Evolutionary conservation across 2,797 vertebrate species (phyloP), one percentile per base, ranked within the genome.

Genomic region (Microctenopoma lineatum): DNA sequence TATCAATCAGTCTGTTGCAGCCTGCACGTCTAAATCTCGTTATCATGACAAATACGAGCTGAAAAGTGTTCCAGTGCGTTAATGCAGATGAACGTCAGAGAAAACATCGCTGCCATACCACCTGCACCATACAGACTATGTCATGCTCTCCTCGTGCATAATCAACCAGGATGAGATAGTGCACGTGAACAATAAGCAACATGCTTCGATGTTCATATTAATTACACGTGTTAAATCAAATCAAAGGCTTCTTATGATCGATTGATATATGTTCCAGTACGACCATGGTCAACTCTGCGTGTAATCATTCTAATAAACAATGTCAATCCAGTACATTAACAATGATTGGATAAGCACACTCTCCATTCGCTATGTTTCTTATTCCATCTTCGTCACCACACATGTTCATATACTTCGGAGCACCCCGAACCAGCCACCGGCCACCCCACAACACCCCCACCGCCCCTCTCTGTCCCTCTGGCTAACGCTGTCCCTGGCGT

Each of bases 401-500:
- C 56, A 69, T 36, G 50, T 63, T 39, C 47, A 45, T 4, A 41
- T 26, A 47, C 55, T 63, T 21, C 42, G 36, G 39, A 64, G 53
- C n/a, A 47, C 44, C 32, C 21, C 34, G 41, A 34, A 8, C 32
- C 32, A 34, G 1, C 29, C 29, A 32, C 29, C 29, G 58, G 42
- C 27, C 14, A 5, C 41, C 25, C 26, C 38, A 39, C 4, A 11
- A 13, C 11, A 15, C 11, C 12, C 34, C 52, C 12, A 15, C 36
- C 27, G 8, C 50, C 50, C 48, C 42, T 70, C 51, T 45, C 50
- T 48, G 67, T 80, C 72, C 71, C 71, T 64, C 52, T 29, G 73
- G 73, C 71, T 16, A 8, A 84, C 74, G 73, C 48, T 59, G 72
- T 79, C 82, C 73, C 84, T 60, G 79, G 72, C 65, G 66, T 78